These are phyloP conservation scores for Saccostrea echinata DNA, from an alignment of 1,140 invertebrate genomes.

Conservation along the genomic window DNA sequence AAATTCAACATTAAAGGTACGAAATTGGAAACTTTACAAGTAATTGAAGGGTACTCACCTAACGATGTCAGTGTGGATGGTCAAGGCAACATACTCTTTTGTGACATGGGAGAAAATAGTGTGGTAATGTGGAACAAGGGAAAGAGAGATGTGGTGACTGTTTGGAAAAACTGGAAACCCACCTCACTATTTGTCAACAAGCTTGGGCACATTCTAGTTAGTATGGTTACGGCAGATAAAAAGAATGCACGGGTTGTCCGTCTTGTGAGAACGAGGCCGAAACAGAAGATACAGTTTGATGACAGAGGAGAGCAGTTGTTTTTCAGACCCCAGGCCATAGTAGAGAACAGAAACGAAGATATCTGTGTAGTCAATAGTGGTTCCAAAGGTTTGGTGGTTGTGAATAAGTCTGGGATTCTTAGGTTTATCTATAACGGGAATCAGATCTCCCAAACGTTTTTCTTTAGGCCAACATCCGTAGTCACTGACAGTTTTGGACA, in stretches of 20 bases:
- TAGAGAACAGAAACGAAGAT: neutral
- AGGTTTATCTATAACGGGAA: neutral
- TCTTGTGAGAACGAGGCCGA: neutral
- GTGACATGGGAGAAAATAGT: neutral
- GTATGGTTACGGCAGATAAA: neutral
- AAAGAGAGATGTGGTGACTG: neutral
- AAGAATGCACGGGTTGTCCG: neutral
- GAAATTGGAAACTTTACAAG: neutral
- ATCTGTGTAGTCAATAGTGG: neutral
- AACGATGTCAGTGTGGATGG: neutral
- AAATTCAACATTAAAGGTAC: neutral
- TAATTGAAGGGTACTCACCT: neutral
- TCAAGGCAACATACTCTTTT: neutral
- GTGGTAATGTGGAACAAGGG: neutral
- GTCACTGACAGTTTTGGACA: neutral
- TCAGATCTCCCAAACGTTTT: neutral
- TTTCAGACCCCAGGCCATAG: neutral
- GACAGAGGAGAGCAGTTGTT: neutral
- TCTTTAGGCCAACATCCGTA: neutral
- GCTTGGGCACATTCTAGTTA: neutral
- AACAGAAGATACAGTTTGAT: constrained; percentile 16
- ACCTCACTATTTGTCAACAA: neutral
- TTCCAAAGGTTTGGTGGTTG: neutral
- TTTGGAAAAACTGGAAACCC: constrained; percentile 27
- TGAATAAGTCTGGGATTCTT: neutral